A percentile compares a stretch with the other conserved stretches of the same genome.
phyloP scores from a whole-genome alignment of 2,888 invertebrate genomes.

The Cynaeus angustus region DNA sequence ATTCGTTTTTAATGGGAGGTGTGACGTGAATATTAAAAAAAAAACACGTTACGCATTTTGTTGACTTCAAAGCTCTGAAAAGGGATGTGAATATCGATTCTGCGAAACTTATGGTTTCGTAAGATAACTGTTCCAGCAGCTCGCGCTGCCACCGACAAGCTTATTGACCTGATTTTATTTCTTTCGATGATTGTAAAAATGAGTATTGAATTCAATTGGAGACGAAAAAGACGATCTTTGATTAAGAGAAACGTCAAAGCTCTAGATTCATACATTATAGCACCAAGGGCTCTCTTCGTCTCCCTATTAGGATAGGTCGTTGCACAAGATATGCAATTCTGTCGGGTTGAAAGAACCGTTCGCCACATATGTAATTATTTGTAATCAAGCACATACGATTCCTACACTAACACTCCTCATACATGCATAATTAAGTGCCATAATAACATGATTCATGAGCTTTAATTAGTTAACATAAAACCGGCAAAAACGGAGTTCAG shows the following conservation, averaged over 20 bases:
- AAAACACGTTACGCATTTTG: too few species aligned
- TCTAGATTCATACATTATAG: too few species aligned
- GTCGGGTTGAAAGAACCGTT: slow-evolving; percentile 11
- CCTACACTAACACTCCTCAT: slow-evolving; percentile 20
- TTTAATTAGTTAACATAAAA: slow-evolving; percentile 41
- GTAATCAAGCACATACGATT: slow-evolving; percentile 29
- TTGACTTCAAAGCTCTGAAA: neutral
- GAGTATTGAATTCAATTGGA: neutral
- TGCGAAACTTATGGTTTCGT: neutral
- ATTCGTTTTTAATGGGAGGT: slow-evolving; percentile 12
- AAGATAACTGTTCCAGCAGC: slow-evolving; percentile 12
- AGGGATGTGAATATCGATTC: slow-evolving; percentile 2
- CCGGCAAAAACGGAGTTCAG: slow-evolving; percentile 43
- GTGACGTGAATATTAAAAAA: slow-evolving; percentile 8
- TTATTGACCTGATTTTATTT: neutral
- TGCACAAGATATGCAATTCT: slow-evolving; percentile 9
- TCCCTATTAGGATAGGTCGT: neutral
- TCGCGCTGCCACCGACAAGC: neutral
- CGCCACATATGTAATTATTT: slow-evolving; percentile 15
- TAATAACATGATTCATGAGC: slow-evolving; percentile 43
- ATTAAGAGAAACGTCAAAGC: too few species aligned
- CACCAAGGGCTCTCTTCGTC: neutral
- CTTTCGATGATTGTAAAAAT: neutral
- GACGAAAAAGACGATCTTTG: too few species aligned
- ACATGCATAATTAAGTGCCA: slow-evolving; percentile 45